These are phyloP conservation scores for Sycobia sp. DNA, from an alignment of 1,140 invertebrate genomes.

Conservation along the genomic window DNA sequence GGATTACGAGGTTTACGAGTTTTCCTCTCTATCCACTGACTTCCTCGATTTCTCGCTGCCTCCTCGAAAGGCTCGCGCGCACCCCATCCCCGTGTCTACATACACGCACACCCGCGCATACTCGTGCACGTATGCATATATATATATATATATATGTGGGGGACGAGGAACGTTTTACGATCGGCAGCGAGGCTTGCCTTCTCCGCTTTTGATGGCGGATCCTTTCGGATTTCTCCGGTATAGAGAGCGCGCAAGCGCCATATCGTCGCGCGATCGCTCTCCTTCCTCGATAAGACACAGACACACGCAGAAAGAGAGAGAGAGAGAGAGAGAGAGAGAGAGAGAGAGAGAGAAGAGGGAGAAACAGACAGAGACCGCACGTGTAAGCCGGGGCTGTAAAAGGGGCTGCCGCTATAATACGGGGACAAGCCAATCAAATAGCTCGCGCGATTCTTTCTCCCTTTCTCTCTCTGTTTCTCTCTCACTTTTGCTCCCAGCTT, in stretches of 20 bases:
- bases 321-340: too few species aligned
- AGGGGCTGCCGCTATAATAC: not conserved
- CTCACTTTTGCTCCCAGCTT: not conserved
- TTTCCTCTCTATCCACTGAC: slow-evolving; percentile 35
- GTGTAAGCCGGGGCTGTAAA: slow-evolving; percentile 16
- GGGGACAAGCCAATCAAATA: slow-evolving; percentile 27
- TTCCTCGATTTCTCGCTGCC: slow-evolving; percentile 25
- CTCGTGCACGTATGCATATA: too few species aligned
- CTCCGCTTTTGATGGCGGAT: slow-evolving; percentile 18
- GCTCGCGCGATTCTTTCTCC: slow-evolving; percentile 8
- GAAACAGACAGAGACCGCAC: too few species aligned
- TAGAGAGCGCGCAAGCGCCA: slow-evolving; percentile 20
- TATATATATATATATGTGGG: too few species aligned
- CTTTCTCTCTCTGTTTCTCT: not conserved
- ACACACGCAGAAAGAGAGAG: too few species aligned
- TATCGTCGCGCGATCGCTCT: slow-evolving; percentile 11
- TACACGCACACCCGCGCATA: too few species aligned
- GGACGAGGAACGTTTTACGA: slow-evolving; percentile 37
- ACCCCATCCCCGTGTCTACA: too few species aligned
- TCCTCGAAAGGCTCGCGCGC: slow-evolving; percentile 14
- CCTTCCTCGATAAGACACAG: too few species aligned
- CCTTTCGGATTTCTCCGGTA: slow-evolving; percentile 17
- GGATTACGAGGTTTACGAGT: slow-evolving; percentile 55
- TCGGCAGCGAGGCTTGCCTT: not conserved
- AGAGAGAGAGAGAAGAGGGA: too few species aligned